Evolutionary conservation across 2,888 invertebrate genomes (phyloP), one percentile per base, ranked within the genome.

Genomic region (Holacanthella duospinosa): DNA sequence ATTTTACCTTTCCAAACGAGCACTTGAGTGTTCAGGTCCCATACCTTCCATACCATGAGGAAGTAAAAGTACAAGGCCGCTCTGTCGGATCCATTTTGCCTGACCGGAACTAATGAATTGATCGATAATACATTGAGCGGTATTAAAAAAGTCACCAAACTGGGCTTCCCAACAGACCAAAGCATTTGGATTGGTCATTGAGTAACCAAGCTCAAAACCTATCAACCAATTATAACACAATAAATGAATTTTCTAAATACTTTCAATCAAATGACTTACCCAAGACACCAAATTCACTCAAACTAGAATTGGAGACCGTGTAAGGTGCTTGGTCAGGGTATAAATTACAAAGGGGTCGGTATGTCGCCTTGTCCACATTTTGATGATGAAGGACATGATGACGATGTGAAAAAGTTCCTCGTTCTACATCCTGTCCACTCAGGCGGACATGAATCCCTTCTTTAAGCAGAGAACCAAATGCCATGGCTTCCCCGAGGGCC

Each of bases 11-110:
- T 95, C 95, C 64, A 92, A 81, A 64, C 94, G 84, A 61, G 90
- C 93, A 66, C 89, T 91, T 0, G 93, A 93, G 78, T 96, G 95
- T 78, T 96, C 95, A 9, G 95, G 95, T 27, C 99, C 99, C 94
- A 93, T 95, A 77, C 99, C 99, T 81, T 99, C 99, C 82, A 96
- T 89, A 67, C 97, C 99, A 76, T 99, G 99, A n/a, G 99, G 99
- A 75, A 95, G 84, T 62, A 96, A 81, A 83, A 97, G 84, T 48
- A 96, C 94, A 68, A 99, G 82, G 62, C 96, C 97, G 66, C 93
- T 93, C 82, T 99, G 97, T 62, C 96, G 85, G 71, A 95, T 92
- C 96, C 96, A 97, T 81, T 99, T 99, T 67, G 93, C 87, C 80
- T 99, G 95, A 6, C 97, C 99, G 75, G 88, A 88, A 68, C 88